Percentiles rank a stretch among this genome's conserved stretches.
These are phyloP conservation scores for Tragopan temminckii DNA, from an alignment of 2,797 vertebrate species.

Conservation along the genomic window DNA sequence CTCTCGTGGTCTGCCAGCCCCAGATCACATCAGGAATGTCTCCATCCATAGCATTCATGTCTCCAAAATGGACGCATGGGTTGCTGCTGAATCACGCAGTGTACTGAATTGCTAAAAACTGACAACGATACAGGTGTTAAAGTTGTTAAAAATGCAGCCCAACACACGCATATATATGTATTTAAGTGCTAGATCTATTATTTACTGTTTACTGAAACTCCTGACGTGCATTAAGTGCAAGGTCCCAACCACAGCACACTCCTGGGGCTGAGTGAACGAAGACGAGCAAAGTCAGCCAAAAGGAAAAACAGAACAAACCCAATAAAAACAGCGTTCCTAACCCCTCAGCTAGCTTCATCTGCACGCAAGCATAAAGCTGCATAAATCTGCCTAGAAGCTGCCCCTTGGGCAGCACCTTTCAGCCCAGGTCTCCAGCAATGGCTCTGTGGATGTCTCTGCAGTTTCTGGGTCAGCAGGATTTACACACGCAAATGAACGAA, in stretches of 20 bases:
- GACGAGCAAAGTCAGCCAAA: constrained; percentile 23
- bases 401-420: neutral
- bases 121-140: neutral
- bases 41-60: neutral
- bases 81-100: accelerated
- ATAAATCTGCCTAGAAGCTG: constrained; percentile 14
- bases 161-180: neutral
- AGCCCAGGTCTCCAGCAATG: neutral
- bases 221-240: constrained; percentile 28
- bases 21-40: neutral
- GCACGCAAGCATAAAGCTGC: neutral
- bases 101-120: neutral
- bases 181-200: accelerated
- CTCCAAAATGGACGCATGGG: neutral
- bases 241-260: constrained; percentile 40
- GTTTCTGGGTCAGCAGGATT: neutral
- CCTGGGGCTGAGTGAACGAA: neutral
- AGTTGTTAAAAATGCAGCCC: neutral
- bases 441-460: neutral
- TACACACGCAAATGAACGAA: accelerated
- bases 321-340: constrained; percentile 24
- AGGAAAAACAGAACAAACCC: constrained; percentile 2
- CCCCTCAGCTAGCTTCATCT: neutral
- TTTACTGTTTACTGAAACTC: constrained; percentile 55
- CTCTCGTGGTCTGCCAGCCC: neutral